Evolutionary conservation across 2,797 vertebrate genomes (phyloP).

Genomic region (Sus cebifrons): DNA sequence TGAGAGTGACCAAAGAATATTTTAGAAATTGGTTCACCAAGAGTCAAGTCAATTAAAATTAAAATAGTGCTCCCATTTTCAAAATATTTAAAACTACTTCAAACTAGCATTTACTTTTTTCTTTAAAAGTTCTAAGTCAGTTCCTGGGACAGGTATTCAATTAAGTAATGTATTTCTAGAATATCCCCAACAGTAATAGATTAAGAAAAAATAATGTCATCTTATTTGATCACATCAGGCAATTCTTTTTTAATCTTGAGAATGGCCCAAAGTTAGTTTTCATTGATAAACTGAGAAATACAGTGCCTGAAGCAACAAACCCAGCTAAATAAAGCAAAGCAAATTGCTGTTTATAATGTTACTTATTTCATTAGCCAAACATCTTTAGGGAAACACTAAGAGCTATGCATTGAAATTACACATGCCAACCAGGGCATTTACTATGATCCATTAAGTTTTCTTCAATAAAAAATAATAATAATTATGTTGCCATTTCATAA

Average conservation of each 20-base stretch:
- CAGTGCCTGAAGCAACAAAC: neutral
- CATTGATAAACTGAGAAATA: conserved; percentile 18
- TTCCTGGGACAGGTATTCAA: neutral
- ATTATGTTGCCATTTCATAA: conserved; percentile 74
- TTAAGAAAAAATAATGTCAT: conserved; percentile 56
- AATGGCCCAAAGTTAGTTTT: conserved; percentile 50
- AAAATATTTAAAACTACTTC: conserved; percentile 22
- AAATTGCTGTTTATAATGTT: conserved; percentile 53
- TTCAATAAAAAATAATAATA: conserved; percentile 68
- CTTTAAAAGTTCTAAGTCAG: conserved; percentile 47
- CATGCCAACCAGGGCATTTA: conserved; percentile 65
- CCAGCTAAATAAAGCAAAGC: conserved; percentile 45
- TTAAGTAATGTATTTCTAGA: conserved; percentile 43
- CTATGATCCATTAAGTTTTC: conserved; percentile 70
- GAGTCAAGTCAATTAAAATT: conserved; percentile 8
- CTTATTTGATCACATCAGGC: neutral
- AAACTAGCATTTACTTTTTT: conserved; percentile 54
- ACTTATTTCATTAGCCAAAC: conserved; percentile 71
- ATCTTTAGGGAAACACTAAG: conserved; percentile 63
- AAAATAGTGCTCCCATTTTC: neutral
- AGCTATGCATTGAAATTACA: conserved; percentile 45
- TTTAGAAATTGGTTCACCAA: conserved; percentile 14
- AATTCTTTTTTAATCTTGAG: conserved; percentile 41
- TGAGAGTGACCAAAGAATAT: neutral
- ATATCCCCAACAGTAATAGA: conserved; percentile 21